These are phyloP conservation scores for Puma concolor DNA, from an alignment of 2,113 vertebrate species.

Conservation along the genomic window DNA sequence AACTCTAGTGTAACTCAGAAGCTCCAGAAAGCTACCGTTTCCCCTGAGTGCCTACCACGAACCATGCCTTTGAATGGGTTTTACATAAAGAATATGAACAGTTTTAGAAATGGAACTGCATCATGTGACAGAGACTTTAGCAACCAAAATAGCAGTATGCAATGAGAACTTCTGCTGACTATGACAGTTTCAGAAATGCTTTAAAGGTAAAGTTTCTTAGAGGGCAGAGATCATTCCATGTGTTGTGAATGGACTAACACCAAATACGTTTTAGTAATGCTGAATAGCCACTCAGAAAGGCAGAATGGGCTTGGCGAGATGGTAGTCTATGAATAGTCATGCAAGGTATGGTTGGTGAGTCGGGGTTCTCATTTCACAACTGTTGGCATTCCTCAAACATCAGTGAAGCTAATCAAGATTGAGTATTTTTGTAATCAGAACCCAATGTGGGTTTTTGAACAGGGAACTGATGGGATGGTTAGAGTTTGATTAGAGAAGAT, in stretches of 20 bases:
- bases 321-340: neutral
- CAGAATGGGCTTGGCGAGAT: neutral
- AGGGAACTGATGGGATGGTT: neutral
- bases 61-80: neutral
- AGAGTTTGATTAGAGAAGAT: neutral
- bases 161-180: neutral
- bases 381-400: neutral
- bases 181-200: neutral
- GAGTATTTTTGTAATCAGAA: neutral
- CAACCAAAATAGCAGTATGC: neutral
- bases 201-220: neutral
- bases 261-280: neutral
- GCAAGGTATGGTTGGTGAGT: neutral
- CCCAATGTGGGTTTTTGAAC: neutral
- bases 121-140: neutral
- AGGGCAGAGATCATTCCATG: neutral
- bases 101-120: constrained; percentile 22
- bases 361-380: neutral
- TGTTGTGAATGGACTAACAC: neutral
- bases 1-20: neutral
- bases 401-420: neutral
- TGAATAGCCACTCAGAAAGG: neutral
- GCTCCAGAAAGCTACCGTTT: neutral
- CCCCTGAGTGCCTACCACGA: neutral
- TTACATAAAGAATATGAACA: neutral